phyloP scores from a whole-genome alignment of 1,140 invertebrate genomes.

The Probaryconus sp. region DNA sequence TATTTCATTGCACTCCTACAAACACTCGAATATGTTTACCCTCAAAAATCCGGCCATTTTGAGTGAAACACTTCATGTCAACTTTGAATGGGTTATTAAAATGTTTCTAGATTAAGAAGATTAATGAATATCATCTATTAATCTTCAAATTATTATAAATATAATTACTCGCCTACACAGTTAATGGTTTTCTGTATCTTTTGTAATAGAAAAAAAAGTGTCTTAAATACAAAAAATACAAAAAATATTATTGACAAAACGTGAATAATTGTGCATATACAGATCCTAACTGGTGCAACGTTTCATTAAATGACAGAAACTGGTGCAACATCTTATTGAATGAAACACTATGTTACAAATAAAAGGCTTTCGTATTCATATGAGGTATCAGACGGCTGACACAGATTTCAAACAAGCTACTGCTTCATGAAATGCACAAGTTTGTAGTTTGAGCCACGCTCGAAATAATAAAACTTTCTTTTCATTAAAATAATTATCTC shows the following conservation, averaged over 20 bases:
- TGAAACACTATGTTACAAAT: slow-evolving; percentile 33
- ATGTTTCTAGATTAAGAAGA: too few relatives aligned
- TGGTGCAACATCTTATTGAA: slow-evolving; percentile 43
- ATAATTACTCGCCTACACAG: too few relatives aligned
- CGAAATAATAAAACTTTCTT: slow-evolving; percentile 17
- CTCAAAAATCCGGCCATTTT: too few relatives aligned
- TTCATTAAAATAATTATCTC: slow-evolving; percentile 22
- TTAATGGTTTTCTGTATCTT: too few relatives aligned
- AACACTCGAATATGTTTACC: too few relatives aligned
- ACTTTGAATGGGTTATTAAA: too few relatives aligned
- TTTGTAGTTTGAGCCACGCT: slow-evolving; percentile 18
- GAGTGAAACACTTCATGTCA: too few relatives aligned
- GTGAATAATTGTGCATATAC: slow-evolving; percentile 8
- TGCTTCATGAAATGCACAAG: slow-evolving; percentile 13
- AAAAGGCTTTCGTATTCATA: slow-evolving; percentile 28
- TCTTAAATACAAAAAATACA: too few relatives aligned
- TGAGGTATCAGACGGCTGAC: slow-evolving; percentile 34
- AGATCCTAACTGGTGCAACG: slow-evolving; percentile 31
- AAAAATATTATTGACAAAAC: slow-evolving; percentile 24
- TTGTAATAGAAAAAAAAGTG: too few relatives aligned
- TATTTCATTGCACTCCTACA: slow-evolving; percentile 13
- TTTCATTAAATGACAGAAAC: slow-evolving; percentile 44
- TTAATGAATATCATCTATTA: too few relatives aligned
- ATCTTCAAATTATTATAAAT: too few relatives aligned
- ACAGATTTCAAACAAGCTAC: slow-evolving; percentile 19